These are phyloP conservation scores for Trogon melanurus DNA, from an alignment of 2,113 vertebrate genomes.

Conservation along the genomic window DNA sequence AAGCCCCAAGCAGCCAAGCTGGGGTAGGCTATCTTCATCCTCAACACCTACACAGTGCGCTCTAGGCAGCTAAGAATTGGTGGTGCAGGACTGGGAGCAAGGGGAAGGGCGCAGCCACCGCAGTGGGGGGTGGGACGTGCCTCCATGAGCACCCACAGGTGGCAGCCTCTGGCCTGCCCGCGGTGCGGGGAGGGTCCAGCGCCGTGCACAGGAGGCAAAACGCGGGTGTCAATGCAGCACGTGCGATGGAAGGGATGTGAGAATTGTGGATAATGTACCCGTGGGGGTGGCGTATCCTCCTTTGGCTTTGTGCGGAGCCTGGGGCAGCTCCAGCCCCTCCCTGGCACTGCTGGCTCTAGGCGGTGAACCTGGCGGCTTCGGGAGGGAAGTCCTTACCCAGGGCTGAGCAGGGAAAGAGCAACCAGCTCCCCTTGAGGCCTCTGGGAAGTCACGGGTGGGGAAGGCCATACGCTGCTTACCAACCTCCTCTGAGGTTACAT, in stretches of 20 bases:
- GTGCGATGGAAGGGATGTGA: background rate
- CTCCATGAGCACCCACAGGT: fast-evolving
- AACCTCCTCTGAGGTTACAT: background rate
- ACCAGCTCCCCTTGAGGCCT: background rate
- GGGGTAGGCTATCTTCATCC: background rate
- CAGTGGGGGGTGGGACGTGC: fast-evolving
- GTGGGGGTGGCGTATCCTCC: background rate
- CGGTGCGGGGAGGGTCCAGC: fast-evolving
- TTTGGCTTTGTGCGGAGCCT: fast-evolving
- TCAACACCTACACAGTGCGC: fast-evolving
- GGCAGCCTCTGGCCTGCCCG: background rate
- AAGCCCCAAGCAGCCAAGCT: background rate
- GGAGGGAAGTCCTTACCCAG: background rate
- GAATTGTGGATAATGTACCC: background rate
- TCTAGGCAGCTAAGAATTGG: background rate
- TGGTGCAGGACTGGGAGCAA: background rate
- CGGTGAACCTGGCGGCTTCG: fast-evolving
- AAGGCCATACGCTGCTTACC: fast-evolving
- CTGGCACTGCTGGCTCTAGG: background rate
- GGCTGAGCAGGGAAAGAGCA: background rate
- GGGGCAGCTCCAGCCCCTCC: background rate
- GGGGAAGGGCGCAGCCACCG: fast-evolving
- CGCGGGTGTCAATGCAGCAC: fast-evolving
- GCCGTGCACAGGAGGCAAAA: background rate
- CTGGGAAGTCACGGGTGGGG: background rate